These are phyloP conservation scores for Asbolus verrucosus DNA, from an alignment of 1,140 invertebrate species.

Conservation along the genomic window DNA sequence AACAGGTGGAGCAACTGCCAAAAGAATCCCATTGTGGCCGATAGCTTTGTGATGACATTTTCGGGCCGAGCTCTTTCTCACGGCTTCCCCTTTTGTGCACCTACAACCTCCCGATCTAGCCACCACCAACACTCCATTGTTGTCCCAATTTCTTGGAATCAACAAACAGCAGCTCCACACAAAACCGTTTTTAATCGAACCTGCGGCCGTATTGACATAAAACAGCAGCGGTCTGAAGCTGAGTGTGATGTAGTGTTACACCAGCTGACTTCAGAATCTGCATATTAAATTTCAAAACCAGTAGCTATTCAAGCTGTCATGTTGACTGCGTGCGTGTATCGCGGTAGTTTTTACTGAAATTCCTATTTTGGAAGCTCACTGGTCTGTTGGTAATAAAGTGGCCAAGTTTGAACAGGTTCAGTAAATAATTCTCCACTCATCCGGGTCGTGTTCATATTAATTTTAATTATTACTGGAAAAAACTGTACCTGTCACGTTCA, in stretches of 20 bases:
- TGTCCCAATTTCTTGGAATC: constrained; percentile 35
- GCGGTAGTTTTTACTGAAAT: constrained; percentile 44
- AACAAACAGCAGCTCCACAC: too few relatives aligned
- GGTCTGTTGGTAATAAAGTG: constrained; percentile 28
- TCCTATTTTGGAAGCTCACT: constrained; percentile 33
- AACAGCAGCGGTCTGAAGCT: neutral
- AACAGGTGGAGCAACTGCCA: constrained; percentile 10
- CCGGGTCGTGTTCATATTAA: neutral
- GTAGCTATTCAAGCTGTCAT: constrained; percentile 43
- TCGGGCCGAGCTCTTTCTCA: constrained; percentile 39
- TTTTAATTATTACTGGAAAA: constrained; percentile 22
- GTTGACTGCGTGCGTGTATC: constrained; percentile 38
- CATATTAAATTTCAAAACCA: constrained; percentile 50
- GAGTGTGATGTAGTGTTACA: neutral
- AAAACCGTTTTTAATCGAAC: too few relatives aligned
- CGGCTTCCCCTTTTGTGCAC: constrained; percentile 22
- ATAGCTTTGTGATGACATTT: constrained; percentile 32
- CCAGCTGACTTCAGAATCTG: constrained; percentile 40
- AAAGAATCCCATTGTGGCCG: too few relatives aligned
- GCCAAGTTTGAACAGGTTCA: constrained; percentile 27
- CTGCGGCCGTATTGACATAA: too few relatives aligned
- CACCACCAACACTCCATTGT: constrained; percentile 20
- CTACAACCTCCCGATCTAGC: neutral
- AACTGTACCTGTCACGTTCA: constrained; percentile 12
- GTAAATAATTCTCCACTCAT: constrained; percentile 30